Evolutionary conservation across 2,113 vertebrate genomes (phyloP), one percentile per base, ranked within the genome.

Genomic region (Dolichotis patagonum): DNA sequence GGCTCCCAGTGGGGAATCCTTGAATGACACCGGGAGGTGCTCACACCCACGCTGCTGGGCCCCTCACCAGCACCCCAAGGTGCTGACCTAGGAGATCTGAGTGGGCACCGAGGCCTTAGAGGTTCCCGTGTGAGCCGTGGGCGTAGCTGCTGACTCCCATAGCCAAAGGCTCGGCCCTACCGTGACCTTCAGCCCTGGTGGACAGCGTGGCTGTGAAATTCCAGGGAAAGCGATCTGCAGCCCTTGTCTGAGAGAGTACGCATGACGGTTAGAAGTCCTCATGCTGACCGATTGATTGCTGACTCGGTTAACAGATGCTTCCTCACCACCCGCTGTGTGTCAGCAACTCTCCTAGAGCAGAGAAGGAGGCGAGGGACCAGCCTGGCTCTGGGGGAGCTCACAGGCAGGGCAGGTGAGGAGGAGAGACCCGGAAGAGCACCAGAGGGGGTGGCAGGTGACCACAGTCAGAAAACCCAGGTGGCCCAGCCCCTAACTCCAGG

Each of bases 381-480:
- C 22, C 49, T 32, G 10, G 56, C n/a, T 22, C 46, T 3, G 5
- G 0, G 28, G 24, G 62, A 22, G 20, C 28, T 8, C 12, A 8
- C 3, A 8, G 52, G 30, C 46, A 56, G 24, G 38, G 32, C 13
- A 2, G 2, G 1, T 30, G n/a, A 24, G 87, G 32, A 69, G 9
- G 24, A 1, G 20, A 4, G 14, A 7, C 17, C 19, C 17, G 7
- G 46, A 7, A 0, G 30, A 7, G 35, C 22, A 0, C 19, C 6
- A 2, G n/a, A 38, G 35, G 14, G 35, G 20, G 38, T 14, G 1
- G 28, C 12, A 3, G 60, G 13, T 56, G n/a, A 13, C 58, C 5
- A 0, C 20, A 22, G 17, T 10, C 24, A 26, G 46, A 73, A 43
- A 8, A 3, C 1, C 35, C 19, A 22, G 11, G 26, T 28, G 5